Evolutionary conservation across 2,888 invertebrate genomes (phyloP).

Genomic region (Melikaiella ostensackeni): DNA sequence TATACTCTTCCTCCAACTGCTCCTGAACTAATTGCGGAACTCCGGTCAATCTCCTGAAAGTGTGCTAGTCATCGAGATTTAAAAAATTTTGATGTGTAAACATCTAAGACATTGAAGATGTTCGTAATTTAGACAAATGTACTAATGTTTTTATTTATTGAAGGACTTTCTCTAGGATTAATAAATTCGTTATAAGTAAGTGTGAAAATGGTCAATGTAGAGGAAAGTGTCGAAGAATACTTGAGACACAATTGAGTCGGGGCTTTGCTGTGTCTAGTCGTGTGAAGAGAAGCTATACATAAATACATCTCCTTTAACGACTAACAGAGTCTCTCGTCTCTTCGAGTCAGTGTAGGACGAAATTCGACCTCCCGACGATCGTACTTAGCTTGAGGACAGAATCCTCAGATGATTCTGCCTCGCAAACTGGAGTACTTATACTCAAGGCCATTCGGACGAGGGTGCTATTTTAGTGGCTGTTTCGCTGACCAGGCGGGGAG

Average conservation of each 20-base stretch:
- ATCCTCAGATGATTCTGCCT: background rate
- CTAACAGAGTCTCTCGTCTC: conserved; percentile 19
- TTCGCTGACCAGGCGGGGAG: background rate
- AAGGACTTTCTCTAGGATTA: too few relatives aligned
- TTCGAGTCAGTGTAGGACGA: conserved; percentile 19
- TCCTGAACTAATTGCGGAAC: conserved; percentile 29
- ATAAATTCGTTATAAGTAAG: too few relatives aligned
- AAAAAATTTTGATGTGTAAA: too few relatives aligned
- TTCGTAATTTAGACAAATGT: too few relatives aligned
- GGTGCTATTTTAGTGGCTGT: conserved; percentile 12
- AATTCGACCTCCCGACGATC: conserved; percentile 22
- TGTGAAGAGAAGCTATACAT: background rate
- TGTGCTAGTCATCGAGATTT: too few relatives aligned
- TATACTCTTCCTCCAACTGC: conserved; percentile 6
- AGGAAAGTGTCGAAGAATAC: background rate
- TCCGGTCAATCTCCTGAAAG: background rate
- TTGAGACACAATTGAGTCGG: background rate
- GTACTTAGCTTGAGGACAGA: conserved; percentile 5
- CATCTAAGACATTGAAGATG: too few relatives aligned
- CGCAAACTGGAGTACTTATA: conserved; percentile 12
- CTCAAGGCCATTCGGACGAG: background rate
- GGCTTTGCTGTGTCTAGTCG: background rate
- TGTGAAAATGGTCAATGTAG: background rate
- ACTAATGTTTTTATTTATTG: too few relatives aligned
- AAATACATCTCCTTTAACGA: conserved; percentile 32